These are phyloP conservation scores for Neomonachus schauinslandi DNA, from an alignment of 2,113 vertebrate genomes.

Conservation along the genomic window DNA sequence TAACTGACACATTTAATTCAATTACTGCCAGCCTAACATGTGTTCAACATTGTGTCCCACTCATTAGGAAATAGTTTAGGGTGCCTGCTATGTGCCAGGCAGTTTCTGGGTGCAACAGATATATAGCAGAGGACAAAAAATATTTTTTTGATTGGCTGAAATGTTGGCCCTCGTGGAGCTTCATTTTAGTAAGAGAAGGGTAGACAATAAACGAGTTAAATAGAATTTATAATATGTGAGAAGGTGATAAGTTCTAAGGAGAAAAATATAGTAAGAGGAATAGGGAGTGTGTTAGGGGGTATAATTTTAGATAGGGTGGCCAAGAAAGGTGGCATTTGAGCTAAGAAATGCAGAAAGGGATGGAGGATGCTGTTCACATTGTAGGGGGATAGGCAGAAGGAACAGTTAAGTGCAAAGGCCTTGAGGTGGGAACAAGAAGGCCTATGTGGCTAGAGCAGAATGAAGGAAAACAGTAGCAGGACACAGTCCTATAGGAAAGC, in stretches of 20 bases:
- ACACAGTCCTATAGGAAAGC: background rate
- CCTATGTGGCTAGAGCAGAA: background rate
- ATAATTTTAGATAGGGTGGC: background rate
- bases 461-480: background rate
- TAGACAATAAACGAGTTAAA: constrained; percentile 31
- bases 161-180: background rate
- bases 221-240: background rate
- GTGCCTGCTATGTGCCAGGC: background rate
- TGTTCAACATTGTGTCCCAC: background rate
- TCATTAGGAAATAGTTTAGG: constrained; percentile 1
- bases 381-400: background rate
- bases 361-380: background rate
- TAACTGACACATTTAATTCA: constrained; percentile 36
- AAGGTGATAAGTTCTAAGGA: background rate
- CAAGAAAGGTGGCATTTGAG: background rate
- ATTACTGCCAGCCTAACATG: background rate
- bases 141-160: background rate
- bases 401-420: background rate
- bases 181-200: constrained; percentile 33
- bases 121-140: background rate
- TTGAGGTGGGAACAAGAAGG: background rate
- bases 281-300: background rate
- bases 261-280: background rate
- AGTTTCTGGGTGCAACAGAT: background rate
- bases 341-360: background rate